Conservation (phyloP, 2,888 invertebrate species). For the Xestobium rufovillosum region DNA sequence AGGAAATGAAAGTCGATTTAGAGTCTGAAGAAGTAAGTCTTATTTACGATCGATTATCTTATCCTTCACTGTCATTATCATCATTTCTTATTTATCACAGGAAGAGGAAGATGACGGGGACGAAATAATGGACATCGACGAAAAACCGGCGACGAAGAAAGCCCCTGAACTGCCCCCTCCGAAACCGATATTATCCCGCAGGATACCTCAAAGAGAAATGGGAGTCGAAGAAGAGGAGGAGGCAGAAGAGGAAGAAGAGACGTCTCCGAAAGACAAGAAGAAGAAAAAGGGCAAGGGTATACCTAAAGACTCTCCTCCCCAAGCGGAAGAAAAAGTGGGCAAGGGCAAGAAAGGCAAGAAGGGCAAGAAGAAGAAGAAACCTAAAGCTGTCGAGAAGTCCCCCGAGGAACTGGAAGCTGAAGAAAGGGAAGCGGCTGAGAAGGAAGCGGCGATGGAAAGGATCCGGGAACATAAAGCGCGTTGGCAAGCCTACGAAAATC, state of each 20-base stretch:
- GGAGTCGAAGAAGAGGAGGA: slow-evolving; percentile 22
- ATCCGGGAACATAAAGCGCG: not conserved
- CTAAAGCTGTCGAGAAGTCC: not conserved
- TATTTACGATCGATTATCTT: too few species aligned
- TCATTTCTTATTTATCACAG: too few species aligned
- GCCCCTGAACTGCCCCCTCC: slow-evolving; percentile 14
- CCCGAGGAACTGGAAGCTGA: not conserved
- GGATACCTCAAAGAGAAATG: slow-evolving; percentile 19
- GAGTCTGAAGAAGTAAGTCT: too few species aligned
- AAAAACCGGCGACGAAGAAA: slow-evolving; percentile 36
- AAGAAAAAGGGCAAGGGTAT: slow-evolving; percentile 41
- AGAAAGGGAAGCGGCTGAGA: not conserved
- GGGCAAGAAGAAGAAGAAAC: slow-evolving; percentile 8
- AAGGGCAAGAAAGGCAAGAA: slow-evolving; percentile 9
- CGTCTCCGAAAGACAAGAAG: slow-evolving; percentile 41
- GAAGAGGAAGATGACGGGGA: slow-evolving; percentile 8
- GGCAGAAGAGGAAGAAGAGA: slow-evolving; percentile 28
- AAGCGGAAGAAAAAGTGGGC: slow-evolving; percentile 7
- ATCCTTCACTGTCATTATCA: too few species aligned
- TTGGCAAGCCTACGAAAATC: slow-evolving; percentile 57
- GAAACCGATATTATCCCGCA: slow-evolving; percentile 13
- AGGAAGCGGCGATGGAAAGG: not conserved
- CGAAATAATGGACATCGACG: slow-evolving; percentile 7
- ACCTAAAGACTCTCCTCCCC: slow-evolving; percentile 34
- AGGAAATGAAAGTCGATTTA: slow-evolving; percentile 21